Base-by-base conservation (phyloP, 2,888 invertebrate species). In the Xestia c-nigrum region DNA sequence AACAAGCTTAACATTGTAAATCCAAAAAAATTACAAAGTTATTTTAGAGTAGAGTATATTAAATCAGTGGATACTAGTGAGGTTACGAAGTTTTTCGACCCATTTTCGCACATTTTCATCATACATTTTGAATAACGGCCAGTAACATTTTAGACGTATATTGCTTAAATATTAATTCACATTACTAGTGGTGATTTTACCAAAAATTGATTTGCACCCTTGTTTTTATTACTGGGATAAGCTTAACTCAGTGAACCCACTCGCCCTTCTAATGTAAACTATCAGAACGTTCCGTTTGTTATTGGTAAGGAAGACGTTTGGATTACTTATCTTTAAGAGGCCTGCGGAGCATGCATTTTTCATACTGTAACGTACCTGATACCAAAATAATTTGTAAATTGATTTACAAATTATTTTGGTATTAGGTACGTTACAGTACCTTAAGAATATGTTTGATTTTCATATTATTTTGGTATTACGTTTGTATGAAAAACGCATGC, bases 241-340 rank as follows among this genome's bases (percentile, higher is more conserved):
- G 68, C 55, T 40, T 69, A 66, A 47, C 65, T 66, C n/a, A 40
- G 40, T 55, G 59, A n/a, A 61, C 55, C 61, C 47, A 47, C 31
- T 52, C 57, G 12, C 38, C 47, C 24, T 61, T 61, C 68, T 69
- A 46, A 79, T 61, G 78, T 68, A 78, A 78, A 69, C 74, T 81
- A 78, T 79, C 79, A n/a, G 74, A 74, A 65, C 73, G 68, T 66
- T 10, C 43, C 64, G 67, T 73, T 73, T 83, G 77, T 81, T 80
- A 76, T 79, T 57, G 38, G 69, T 59, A 72, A 24, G 61, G 64
- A 40, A 72, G 70, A 68, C 63, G 64, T 59, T 43, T 66, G 83
- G 69, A 74, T 74, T 70, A 57, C 65, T 74, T 78, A 72, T 83
- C 83, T 78, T 21, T 24, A n/a, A n/a, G n/a, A n/a, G n/a, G n/a